Evolutionary conservation across 2,113 vertebrate species (phyloP), one percentile per base, ranked within the genome.

Genomic region (Cephalopholis sonnerati): DNA sequence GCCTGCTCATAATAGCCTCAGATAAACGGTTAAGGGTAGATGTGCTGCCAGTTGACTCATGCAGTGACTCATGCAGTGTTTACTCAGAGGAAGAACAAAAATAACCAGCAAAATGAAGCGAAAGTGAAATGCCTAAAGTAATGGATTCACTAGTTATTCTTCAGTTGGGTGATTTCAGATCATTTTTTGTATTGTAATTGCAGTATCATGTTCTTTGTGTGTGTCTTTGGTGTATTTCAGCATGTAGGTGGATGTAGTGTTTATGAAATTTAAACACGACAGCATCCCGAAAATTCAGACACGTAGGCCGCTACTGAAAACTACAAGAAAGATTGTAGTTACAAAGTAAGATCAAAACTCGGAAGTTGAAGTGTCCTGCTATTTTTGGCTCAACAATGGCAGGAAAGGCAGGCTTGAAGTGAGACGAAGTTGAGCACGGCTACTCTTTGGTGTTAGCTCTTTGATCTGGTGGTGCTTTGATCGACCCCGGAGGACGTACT

Each of bases 401-500:
- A 79, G 59, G 29, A 74, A 59, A 83, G 66, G 51, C 4, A 10
- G 24, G 0, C 32, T 68, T 36, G 75, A 77, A 79, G 79, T 74
- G 62, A 87, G 75, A 71, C 15, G 17, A 77, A 69, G 71, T 79
- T 69, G 72, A 86, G 41, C 24, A 29, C 9, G 25, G 41, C 67
- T 32, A 5, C 64, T 74, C 65, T 89, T 76, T 84, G 75, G 77
- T 69, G 86, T 82, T 64, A 79, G 27, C 80, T 58, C 86, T 93
- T 92, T 93, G 86, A 91, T 91, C 76, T 74, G 53, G 39, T 0
- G 51, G 29, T 39, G 64, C 81, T 85, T 76, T 89, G 74, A 88
- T 64, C 32, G 74, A 71, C 64, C 58, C 82, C n/a, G 6, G 36
- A 80, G 68, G 64, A 66, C 4, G 2, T 53, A 61, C 78, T 87